These are phyloP conservation scores for Lepisosteus oculatus DNA, from an alignment of 2,113 vertebrate genomes.

Conservation along the genomic window DNA sequence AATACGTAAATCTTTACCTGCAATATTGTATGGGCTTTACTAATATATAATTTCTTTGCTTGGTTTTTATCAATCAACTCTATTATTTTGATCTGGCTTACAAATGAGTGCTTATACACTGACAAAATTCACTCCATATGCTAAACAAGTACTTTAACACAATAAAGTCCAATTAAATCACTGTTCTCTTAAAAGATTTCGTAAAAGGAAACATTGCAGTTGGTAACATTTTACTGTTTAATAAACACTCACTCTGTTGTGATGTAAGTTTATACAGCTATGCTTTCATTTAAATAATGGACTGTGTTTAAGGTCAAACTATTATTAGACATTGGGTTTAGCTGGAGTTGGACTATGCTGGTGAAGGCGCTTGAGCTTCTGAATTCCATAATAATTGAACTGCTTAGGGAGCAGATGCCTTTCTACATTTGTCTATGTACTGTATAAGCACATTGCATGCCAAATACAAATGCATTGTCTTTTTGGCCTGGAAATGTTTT, in stretches of 20 bases:
- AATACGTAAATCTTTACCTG: too few relatives aligned
- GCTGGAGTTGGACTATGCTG: constrained; percentile 44
- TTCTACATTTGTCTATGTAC: constrained; percentile 49
- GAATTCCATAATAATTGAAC: constrained; percentile 69
- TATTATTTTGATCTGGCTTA: too few relatives aligned
- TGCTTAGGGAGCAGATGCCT: constrained; percentile 54
- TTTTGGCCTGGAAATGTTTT: neutral
- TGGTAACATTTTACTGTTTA: constrained; percentile 17
- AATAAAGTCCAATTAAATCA: neutral
- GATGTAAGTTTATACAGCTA: constrained; percentile 36
- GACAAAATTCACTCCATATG: too few relatives aligned
- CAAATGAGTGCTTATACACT: too few relatives aligned
- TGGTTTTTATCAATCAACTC: too few relatives aligned
- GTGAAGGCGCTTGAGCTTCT: constrained; percentile 57
- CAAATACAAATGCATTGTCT: constrained; percentile 22
- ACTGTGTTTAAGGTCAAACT: constrained; percentile 55
- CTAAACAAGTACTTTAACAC: too few relatives aligned
- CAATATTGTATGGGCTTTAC: too few relatives aligned
- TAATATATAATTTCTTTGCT: too few relatives aligned
- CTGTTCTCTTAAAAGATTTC: constrained; percentile 58
- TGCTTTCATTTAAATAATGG: constrained; percentile 40
- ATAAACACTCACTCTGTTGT: constrained; percentile 24
- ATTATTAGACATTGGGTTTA: constrained; percentile 39
- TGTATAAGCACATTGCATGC: constrained; percentile 47
- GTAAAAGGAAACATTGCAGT: constrained; percentile 43